Conservation (phyloP, 2,113 vertebrate species). For the Theristicus caerulescens region DNA sequence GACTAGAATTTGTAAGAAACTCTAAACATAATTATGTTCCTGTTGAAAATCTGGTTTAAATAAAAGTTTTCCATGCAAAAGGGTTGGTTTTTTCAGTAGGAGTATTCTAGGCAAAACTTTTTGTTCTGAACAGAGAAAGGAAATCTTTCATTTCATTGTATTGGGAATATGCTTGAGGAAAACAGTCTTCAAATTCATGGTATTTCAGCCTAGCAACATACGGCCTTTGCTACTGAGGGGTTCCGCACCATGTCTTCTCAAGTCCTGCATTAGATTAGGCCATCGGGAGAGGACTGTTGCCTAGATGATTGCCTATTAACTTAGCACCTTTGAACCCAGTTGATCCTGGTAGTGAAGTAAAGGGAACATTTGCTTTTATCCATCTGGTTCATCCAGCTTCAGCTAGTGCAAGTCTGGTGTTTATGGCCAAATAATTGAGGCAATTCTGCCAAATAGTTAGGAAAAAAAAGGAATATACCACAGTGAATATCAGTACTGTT, state of each 20-base stretch:
- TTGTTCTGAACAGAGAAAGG: constrained; percentile 28
- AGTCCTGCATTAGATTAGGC: background rate
- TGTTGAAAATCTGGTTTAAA: constrained; percentile 50
- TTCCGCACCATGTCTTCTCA: background rate
- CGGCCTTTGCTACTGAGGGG: background rate
- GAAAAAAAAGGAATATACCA: background rate
- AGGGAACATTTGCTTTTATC: background rate
- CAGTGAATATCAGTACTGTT: background rate
- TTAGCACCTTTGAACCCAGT: background rate
- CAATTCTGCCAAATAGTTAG: background rate
- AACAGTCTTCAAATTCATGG: background rate
- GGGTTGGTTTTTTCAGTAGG: background rate
- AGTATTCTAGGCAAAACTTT: background rate
- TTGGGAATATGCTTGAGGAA: background rate
- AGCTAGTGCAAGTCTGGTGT: background rate
- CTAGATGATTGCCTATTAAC: background rate
- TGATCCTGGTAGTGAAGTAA: background rate
- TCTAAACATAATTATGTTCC: background rate
- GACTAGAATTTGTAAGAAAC: background rate
- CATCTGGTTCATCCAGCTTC: background rate
- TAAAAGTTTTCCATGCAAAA: background rate
- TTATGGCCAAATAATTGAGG: constrained; percentile 15
- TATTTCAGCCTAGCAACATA: background rate
- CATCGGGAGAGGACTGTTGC: background rate
- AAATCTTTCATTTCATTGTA: constrained; percentile 36